Evolutionary conservation across 1,140 invertebrate species (phyloP).

Genomic region (Oscheius sp.): DNA sequence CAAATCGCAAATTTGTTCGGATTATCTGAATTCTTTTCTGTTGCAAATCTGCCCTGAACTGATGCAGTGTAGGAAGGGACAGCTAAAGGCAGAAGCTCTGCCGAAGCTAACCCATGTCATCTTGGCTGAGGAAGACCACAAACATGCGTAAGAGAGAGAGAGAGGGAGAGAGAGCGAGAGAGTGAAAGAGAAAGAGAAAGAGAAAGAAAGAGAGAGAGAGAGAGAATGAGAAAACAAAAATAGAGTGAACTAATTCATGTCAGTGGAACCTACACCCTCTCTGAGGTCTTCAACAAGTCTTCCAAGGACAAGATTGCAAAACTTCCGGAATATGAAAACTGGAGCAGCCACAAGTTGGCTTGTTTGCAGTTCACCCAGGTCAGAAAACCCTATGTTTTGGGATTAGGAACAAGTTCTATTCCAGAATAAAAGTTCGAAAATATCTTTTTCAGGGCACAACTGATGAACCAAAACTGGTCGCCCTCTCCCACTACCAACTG

Average conservation of each 20-base stretch:
- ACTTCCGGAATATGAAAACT: constrained; percentile 53
- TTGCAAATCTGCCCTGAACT: constrained; percentile 48
- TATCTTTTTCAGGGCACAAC: constrained; percentile 56
- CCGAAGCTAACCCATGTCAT: constrained; percentile 55
- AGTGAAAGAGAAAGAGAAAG: no score
- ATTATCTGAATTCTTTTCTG: constrained; percentile 46
- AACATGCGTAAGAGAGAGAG: constrained; percentile 52
- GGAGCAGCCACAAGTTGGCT: constrained; percentile 55
- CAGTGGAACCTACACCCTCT: constrained; percentile 52
- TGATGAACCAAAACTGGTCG: constrained; percentile 51
- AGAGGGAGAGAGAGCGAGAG: no score
- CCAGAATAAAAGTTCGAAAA: no score
- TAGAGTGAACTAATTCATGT: neutral
- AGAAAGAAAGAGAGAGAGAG: neutral
- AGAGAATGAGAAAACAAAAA: neutral
- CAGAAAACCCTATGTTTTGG: neutral
- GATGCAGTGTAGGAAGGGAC: constrained; percentile 37
- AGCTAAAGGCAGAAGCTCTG: constrained; percentile 37
- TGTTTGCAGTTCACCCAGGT: constrained; percentile 58
- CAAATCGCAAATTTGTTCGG: constrained; percentile 39
- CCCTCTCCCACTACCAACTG: constrained; percentile 55
- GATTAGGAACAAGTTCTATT: neutral
- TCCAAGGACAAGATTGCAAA: constrained; percentile 51
- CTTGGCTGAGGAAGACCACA: constrained; percentile 58
- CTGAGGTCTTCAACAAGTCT: constrained; percentile 50